Conservation (phyloP, 2,113 vertebrate species). For the Gopherus flavomarginatus region DNA sequence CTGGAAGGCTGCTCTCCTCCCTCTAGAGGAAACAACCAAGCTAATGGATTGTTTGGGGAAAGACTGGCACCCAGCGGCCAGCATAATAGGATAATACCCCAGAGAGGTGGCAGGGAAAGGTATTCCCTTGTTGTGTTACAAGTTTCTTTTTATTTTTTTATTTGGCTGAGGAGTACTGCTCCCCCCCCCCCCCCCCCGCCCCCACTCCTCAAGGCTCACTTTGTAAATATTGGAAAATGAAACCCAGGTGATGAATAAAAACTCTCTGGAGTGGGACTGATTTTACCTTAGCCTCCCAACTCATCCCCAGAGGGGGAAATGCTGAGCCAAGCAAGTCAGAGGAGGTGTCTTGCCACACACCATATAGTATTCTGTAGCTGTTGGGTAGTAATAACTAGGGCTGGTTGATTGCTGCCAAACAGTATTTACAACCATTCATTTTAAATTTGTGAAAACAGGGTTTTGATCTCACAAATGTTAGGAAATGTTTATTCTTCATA, state of each 20-base stretch:
- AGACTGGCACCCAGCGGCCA: neutral
- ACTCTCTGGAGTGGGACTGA: neutral
- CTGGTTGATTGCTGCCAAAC: neutral
- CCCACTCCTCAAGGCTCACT: too few relatives aligned
- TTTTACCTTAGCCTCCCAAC: neutral
- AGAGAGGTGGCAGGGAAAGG: neutral
- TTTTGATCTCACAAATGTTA: neutral
- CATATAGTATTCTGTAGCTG: neutral
- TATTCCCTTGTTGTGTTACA: neutral
- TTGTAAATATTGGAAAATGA: neutral
- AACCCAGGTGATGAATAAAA: neutral
- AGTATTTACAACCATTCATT: neutral
- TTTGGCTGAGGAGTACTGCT: neutral
- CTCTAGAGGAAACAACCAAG: too few relatives aligned
- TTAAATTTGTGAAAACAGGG: neutral
- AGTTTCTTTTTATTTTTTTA: neutral
- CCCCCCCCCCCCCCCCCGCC: rapidly evolving
- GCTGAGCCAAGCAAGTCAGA: neutral
- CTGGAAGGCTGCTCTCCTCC: neutral
- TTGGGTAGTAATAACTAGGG: neutral
- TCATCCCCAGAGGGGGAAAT: neutral
- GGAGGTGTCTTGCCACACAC: neutral
- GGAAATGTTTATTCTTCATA: neutral
- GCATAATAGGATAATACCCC: neutral
- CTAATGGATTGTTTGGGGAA: neutral